Base-by-base conservation (phyloP, 2,113 vertebrate genomes). In the Pitta sordida region DNA sequence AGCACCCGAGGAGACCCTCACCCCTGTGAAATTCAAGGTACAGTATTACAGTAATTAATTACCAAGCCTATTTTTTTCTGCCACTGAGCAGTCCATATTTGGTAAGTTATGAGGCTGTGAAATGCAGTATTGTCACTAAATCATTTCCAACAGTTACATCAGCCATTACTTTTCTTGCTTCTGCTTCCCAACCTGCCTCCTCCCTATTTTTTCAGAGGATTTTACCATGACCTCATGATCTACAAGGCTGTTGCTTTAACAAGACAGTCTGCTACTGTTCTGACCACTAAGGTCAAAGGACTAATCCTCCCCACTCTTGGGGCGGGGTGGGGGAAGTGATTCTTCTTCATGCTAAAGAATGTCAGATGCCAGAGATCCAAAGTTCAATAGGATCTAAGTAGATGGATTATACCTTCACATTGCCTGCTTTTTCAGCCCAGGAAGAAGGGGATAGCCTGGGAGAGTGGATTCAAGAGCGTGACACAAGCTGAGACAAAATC, bases 311-410 rank as follows among this genome's bases (percentile, higher is more conserved):
- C 46, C 2, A 32, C 11, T 37, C 29, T 5, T 21, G 7, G 4
- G 2, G 14, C 43, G 3, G 4, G 10, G 2, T 2, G 15, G 22
- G 44, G 59, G 51, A 51, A 21, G 14, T 32, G 2, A 32, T 7
- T 46, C 11, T 80, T 65, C 37, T 30, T 58, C 44, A 39, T 74
- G 20, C 41, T 51, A 76, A 68, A 53, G 18, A 43, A 87, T 4
- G 3, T 68, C 70, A 93, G 43, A 63, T 30, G 12, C 12, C 34
- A 36, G 56, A 91, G 26, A 82, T 56, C 2, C 0, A 34, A 51
- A 78, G 3, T 78, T 46, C 63, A 80, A 69, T 65, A 43, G 49
- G 6, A 26, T 53, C 4, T 48, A 34, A 37, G 39, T 16, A 41
- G n/a, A 18, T 87, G 26, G 34, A 74, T 21, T 32, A 21, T 84